Conservation (phyloP, 2,113 vertebrate genomes). For the Grantiella picta region DNA sequence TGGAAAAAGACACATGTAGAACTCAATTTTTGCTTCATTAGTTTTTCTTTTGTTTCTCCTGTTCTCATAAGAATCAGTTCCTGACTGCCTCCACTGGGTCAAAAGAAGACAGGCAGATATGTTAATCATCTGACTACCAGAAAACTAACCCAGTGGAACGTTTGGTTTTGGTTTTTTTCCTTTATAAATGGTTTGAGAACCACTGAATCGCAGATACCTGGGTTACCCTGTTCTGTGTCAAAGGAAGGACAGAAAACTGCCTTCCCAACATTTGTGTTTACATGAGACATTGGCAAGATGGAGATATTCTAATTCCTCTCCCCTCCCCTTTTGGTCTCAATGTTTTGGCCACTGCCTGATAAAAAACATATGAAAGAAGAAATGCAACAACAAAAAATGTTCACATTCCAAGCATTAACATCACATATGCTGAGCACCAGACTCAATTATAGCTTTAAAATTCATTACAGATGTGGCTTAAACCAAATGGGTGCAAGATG, state of each 20-base stretch:
- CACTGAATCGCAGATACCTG: neutral
- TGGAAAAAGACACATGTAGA: neutral
- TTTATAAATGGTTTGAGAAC: neutral
- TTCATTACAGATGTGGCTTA: slow-evolving; percentile 71
- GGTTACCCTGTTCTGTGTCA: neutral
- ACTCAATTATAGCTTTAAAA: slow-evolving; percentile 74
- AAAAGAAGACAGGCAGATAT: neutral
- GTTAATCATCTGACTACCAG: neutral
- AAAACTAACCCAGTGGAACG: neutral
- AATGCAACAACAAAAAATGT: slow-evolving; percentile 55
- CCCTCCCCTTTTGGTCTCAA: neutral
- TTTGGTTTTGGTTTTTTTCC: neutral
- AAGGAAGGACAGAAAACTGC: neutral
- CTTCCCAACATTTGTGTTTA: neutral
- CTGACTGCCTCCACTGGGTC: neutral
- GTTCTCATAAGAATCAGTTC: neutral
- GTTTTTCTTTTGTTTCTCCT: neutral
- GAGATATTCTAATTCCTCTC: neutral
- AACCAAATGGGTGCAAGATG: slow-evolving; percentile 76
- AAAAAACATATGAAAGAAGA: slow-evolving; percentile 68
- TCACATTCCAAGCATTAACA: slow-evolving; percentile 66
- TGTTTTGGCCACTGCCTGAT: slow-evolving; percentile 59
- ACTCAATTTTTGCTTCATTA: neutral
- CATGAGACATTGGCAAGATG: neutral
- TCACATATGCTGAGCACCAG: slow-evolving; percentile 69